Percentiles rank a stretch among this genome's conserved stretches.
phyloP scores from a whole-genome alignment of 2,797 vertebrate genomes.

The Catamblyrhynchus diadema region DNA sequence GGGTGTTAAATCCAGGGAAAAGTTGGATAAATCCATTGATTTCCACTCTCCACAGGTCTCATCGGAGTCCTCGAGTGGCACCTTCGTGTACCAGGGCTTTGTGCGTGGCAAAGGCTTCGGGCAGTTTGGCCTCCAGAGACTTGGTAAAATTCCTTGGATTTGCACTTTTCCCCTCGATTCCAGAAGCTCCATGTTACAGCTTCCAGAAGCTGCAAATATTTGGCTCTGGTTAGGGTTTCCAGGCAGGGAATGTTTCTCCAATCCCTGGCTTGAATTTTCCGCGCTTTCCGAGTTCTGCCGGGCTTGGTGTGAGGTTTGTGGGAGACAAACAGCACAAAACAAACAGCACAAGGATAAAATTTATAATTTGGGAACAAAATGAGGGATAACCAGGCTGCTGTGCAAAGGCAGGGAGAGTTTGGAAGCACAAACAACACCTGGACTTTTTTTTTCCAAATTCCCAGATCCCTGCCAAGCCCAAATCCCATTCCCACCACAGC shows the following conservation, averaged over 20 bases:
- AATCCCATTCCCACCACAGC: background rate
- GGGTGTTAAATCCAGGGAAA: background rate
- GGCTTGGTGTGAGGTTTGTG: accelerated
- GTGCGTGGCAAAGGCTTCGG: conserved; percentile 96
- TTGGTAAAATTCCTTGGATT: conserved; percentile 79
- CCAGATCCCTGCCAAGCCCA: background rate
- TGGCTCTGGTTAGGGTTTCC: background rate
- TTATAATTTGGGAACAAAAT: background rate
- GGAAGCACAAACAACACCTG: background rate
- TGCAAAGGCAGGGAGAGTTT: background rate
- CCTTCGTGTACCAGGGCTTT: conserved; percentile 96
- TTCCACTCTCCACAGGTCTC: conserved; percentile 81
- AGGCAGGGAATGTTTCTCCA: background rate
- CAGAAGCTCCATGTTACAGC: background rate
- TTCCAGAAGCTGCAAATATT: too few relatives aligned
- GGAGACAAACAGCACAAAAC: background rate
- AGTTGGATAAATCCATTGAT: accelerated
- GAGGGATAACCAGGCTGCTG: background rate
- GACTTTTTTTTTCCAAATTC: accelerated
- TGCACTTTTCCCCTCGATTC: accelerated
- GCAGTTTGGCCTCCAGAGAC: conserved; percentile 96
- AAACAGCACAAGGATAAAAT: accelerated
- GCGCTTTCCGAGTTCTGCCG: accelerated
- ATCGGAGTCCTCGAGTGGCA: conserved; percentile 89
- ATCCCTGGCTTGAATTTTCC: background rate